Evolutionary conservation across 2,888 invertebrate genomes (phyloP).

Genomic region (Tiliacea aurago): DNA sequence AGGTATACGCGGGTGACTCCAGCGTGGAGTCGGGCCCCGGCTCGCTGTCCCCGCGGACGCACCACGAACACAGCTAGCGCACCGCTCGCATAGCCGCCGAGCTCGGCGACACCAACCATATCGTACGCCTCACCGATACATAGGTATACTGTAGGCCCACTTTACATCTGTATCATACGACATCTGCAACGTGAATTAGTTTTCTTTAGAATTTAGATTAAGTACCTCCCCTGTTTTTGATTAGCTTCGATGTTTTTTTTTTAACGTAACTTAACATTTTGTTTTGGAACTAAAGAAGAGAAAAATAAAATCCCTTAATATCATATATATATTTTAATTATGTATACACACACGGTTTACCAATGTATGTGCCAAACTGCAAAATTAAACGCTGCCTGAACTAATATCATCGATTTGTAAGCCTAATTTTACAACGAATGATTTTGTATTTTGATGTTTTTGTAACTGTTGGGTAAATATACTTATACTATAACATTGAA

Average conservation of each 20-base stretch:
- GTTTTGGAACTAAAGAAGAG: background rate
- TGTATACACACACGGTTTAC: background rate
- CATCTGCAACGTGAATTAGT: constrained; percentile 2
- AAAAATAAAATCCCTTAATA: background rate
- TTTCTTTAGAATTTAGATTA: constrained; percentile 10
- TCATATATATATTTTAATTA: background rate
- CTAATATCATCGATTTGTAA: constrained; percentile 29
- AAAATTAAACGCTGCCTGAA: constrained; percentile 41
- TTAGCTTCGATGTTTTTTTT: background rate
- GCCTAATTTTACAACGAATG: constrained; percentile 61
- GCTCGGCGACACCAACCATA: constrained; percentile 47
- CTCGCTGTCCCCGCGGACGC: constrained; percentile 86
- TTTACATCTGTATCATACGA: constrained; percentile 9
- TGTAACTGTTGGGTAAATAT: constrained; percentile 3
- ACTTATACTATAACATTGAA: background rate
- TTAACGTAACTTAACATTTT: background rate
- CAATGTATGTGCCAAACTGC: constrained; percentile 51
- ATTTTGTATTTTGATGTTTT: constrained; percentile 34
- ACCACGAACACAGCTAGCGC: constrained; percentile 89
- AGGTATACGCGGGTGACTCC: constrained; percentile 88
- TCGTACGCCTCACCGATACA: constrained; percentile 42
- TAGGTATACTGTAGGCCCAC: constrained; percentile 34
- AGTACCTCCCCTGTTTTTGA: constrained; percentile 6
- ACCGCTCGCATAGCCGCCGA: constrained; percentile 41
- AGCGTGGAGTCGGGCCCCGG: constrained; percentile 88